Conservation (phyloP, 2,113 vertebrate genomes). For the Myotis brandtii region DNA sequence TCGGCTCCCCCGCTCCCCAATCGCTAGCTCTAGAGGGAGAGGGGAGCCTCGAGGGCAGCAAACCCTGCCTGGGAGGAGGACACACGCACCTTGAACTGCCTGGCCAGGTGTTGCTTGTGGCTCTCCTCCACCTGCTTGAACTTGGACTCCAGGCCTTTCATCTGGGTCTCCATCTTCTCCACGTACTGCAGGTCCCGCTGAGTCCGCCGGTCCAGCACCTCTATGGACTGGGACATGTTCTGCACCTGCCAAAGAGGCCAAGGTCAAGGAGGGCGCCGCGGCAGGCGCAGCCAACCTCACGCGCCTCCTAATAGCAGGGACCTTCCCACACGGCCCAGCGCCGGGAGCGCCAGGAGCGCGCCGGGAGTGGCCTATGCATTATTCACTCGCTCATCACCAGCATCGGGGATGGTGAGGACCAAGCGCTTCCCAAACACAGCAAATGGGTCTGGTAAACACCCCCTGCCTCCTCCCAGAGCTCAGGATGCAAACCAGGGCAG, state of each 20-base stretch:
- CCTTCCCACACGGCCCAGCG: constrained; percentile 1
- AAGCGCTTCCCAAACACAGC: not conserved
- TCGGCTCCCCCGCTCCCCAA: no score
- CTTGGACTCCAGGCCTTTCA: constrained; percentile 97
- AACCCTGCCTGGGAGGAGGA: not conserved
- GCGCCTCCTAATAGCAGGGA: fast-evolving
- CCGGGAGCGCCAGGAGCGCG: not conserved
- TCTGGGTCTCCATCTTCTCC: constrained; percentile 99
- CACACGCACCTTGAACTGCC: constrained; percentile 96
- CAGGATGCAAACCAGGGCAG: not conserved
- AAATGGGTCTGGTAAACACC: not conserved
- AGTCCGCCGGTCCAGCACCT: constrained; percentile 97
- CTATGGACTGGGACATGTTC: constrained; percentile 99
- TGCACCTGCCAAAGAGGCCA: constrained; percentile 91
- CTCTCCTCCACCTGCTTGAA: constrained; percentile 98
- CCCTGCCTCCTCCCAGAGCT: not conserved
- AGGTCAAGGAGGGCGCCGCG: not conserved
- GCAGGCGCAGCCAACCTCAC: not conserved
- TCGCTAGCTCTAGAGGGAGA: not conserved
- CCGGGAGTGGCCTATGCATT: constrained; percentile 33
- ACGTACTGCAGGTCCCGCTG: constrained; percentile 98
- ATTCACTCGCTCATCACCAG: constrained; percentile 67
- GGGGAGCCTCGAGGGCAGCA: not conserved
- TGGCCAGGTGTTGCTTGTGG: constrained; percentile 98
- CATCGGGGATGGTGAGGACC: not conserved